Evolutionary conservation across 1,140 invertebrate genomes (phyloP).

Genomic region (Anagrus nilaparvatae): DNA sequence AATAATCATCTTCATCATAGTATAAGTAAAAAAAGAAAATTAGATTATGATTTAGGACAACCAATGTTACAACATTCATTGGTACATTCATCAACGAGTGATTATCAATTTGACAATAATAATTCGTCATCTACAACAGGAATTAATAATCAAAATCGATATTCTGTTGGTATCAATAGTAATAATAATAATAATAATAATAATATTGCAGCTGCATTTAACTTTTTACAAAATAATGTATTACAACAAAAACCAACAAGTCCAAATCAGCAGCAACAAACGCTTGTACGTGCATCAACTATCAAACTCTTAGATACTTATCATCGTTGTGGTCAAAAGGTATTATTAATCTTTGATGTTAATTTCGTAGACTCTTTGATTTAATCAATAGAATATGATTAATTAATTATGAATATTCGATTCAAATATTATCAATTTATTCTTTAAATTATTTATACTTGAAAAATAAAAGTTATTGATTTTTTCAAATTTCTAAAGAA

Average conservation of each 20-base stretch:
- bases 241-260: conserved; percentile 43
- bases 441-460: too few relatives aligned
- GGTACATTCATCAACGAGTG: conserved; percentile 38
- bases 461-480: too few relatives aligned
- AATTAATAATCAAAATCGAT: conserved; percentile 30
- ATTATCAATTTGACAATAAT: conserved; percentile 27
- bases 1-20: conserved; percentile 40
- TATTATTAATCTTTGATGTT: conserved; percentile 25
- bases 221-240: conserved; percentile 40
- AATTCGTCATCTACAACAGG: conserved; percentile 16
- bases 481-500: too few relatives aligned
- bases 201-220: conserved; percentile 31
- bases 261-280: conserved; percentile 48
- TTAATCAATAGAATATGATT: too few relatives aligned
- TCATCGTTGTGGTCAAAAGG: conserved; percentile 59
- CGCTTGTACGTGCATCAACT: conserved; percentile 57
- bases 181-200: conserved; percentile 25
- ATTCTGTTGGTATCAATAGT: conserved; percentile 38
- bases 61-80: conserved; percentile 42
- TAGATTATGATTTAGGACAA: conserved; percentile 42
- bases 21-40: conserved; percentile 49
- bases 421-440: too few relatives aligned
- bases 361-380: too few relatives aligned
- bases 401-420: too few relatives aligned
- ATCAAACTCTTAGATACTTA: conserved; percentile 64